A percentile compares a stretch with the other conserved stretches of the same genome.
phyloP scores from a whole-genome alignment of 1,140 invertebrate genomes.

The Drosophila nigromelanica region DNA sequence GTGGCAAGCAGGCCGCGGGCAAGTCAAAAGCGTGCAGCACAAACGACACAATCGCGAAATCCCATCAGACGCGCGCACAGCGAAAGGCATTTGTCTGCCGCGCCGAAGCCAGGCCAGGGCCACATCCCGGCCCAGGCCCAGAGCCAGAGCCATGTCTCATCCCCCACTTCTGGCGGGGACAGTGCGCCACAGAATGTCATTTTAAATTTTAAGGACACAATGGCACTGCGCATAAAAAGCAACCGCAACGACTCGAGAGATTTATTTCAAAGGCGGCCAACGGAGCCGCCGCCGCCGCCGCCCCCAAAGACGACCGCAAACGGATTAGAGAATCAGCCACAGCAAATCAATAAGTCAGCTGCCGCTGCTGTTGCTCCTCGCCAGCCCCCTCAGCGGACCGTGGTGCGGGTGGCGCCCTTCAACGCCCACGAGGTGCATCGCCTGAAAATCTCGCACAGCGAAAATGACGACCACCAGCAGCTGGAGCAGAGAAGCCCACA shows the following conservation, averaged over 20 bases:
- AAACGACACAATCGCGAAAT: conserved; percentile 83
- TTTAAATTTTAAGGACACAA: conserved; percentile 89
- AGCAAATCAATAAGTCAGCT: conserved; percentile 60
- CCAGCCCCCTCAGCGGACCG: conserved; percentile 54
- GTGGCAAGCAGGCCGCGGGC: conserved; percentile 63
- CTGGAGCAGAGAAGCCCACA: conserved; percentile 27
- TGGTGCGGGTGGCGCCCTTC: conserved; percentile 80
- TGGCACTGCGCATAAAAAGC: conserved; percentile 89
- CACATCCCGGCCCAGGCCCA: no score
- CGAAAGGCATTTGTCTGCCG: conserved; percentile 78
- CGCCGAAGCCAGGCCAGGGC: conserved; percentile 4
- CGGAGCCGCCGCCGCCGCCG: conserved; percentile 83
- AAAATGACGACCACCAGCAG: conserved; percentile 37
- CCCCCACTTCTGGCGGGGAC: background rate
- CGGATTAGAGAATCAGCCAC: conserved; percentile 56
- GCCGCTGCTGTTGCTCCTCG: conserved; percentile 2
- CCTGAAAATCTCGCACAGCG: conserved; percentile 85
- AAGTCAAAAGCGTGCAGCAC: conserved; percentile 75
- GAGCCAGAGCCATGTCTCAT: no score
- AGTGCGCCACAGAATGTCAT: conserved; percentile 77
- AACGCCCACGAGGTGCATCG: conserved; percentile 85
- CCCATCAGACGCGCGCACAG: conserved; percentile 83
- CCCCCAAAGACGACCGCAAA: conserved; percentile 34
- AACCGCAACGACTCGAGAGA: conserved; percentile 86
- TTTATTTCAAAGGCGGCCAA: conserved; percentile 85